Conservation (phyloP, 2,797 vertebrate genomes). For the Balearica regulorum region DNA sequence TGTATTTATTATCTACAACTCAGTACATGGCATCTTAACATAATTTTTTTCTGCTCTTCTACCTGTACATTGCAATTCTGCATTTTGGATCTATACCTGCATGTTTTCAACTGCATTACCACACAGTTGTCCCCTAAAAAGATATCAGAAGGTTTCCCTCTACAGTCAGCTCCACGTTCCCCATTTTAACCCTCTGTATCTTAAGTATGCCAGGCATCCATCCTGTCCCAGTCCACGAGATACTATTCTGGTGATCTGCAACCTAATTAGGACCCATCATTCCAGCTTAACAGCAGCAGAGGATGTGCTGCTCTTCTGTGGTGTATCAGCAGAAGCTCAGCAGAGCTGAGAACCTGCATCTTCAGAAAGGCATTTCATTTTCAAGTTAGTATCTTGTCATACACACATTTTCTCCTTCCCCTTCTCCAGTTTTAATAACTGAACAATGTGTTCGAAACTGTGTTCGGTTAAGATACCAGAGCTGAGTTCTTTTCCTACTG, state of each 20-base stretch:
- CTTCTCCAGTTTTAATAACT: neutral
- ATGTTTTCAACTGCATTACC: neutral
- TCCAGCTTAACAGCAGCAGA: neutral
- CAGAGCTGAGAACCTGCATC: neutral
- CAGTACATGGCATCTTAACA: neutral
- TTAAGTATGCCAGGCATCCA: neutral
- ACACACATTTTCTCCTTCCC: neutral
- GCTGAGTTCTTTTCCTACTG: neutral
- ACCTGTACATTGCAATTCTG: neutral
- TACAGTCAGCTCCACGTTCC: neutral
- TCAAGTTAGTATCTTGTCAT: neutral
- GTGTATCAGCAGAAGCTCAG: neutral
- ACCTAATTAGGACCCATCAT: neutral
- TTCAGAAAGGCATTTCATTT: neutral
- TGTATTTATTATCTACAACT: neutral
- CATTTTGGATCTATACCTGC: neutral
- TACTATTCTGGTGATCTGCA: neutral
- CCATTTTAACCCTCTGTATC: neutral
- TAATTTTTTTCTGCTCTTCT: neutral
- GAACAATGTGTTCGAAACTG: neutral
- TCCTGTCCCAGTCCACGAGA: neutral
- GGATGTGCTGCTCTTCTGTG: neutral
- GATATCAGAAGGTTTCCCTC: neutral
- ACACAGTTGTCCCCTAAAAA: neutral
- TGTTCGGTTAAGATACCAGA: neutral